Conservation (phyloP, 2,888 invertebrate species). For the Drosophila mercatorum region DNA sequence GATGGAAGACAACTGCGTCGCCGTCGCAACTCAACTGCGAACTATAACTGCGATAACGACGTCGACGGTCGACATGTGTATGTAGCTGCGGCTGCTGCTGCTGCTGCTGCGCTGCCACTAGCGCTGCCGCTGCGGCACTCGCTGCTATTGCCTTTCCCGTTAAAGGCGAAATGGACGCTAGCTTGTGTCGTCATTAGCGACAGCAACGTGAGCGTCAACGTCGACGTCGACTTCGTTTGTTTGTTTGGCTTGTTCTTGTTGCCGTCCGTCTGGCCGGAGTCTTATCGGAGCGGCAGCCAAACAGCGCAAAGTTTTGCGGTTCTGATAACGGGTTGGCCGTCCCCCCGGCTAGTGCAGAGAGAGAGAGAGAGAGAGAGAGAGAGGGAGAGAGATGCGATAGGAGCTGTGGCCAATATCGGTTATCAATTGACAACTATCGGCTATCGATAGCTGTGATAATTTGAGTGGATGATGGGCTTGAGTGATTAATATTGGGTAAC, state of each 20-base stretch:
- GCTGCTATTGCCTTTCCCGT: slow-evolving; percentile 54
- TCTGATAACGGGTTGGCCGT: slow-evolving; percentile 27
- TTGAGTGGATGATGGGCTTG: background rate
- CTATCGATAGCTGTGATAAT: background rate
- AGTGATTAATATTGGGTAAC: background rate
- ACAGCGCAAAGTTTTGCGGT: slow-evolving; percentile 29
- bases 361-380: background rate
- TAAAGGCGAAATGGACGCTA: slow-evolving; percentile 54
- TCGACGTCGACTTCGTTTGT: slow-evolving; percentile 35
- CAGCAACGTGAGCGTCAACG: slow-evolving; percentile 16
- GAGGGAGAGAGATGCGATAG: background rate
- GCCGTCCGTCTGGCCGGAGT: slow-evolving; percentile 31
- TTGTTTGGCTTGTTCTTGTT: slow-evolving; percentile 39
- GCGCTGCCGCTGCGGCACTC: slow-evolving; percentile 5
- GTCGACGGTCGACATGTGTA: background rate
- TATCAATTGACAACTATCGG: background rate
- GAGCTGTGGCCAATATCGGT: background rate
- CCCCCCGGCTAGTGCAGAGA: background rate
- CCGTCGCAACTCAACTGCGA: slow-evolving; percentile 53
- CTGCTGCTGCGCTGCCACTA: slow-evolving; percentile 3
- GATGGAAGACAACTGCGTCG: slow-evolving; percentile 45
- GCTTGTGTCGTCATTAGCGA: slow-evolving; percentile 58
- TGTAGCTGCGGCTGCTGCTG: slow-evolving; percentile 11
- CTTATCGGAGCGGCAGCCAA: slow-evolving; percentile 45
- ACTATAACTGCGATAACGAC: slow-evolving; percentile 50